Conservation (phyloP, 37 sponge, comb jelly and placozoan species). For the Beroe forskalii region DNA sequence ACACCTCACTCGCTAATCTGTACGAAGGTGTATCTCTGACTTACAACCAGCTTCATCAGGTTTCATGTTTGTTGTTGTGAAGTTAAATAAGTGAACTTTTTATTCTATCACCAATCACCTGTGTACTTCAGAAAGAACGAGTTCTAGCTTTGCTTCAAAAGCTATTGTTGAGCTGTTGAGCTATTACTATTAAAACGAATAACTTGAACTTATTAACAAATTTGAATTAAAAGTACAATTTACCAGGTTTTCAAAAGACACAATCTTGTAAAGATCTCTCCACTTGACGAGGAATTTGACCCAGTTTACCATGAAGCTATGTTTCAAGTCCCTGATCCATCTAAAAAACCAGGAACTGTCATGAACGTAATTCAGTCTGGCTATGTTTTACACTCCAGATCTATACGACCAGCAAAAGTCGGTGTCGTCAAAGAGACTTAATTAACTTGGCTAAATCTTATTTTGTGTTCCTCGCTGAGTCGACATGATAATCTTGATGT, state of each 20-base stretch:
- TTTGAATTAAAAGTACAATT: too few relatives aligned
- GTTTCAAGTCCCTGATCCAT: conserved; percentile 76
- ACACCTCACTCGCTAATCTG: conserved; percentile 67
- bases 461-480: background rate
- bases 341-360: conserved; percentile 78
- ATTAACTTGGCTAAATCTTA: background rate
- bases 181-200: too few relatives aligned
- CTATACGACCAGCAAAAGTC: conserved; percentile 90
- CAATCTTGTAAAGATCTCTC: conserved; percentile 75
- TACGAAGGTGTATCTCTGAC: conserved; percentile 87
- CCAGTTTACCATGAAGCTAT: conserved; percentile 91
- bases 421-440: conserved; percentile 79
- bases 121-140: too few relatives aligned
- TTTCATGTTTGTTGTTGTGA: too few relatives aligned
- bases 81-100: too few relatives aligned
- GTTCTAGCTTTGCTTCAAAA: too few relatives aligned
- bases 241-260: conserved; percentile 76
- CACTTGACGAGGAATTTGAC: conserved; percentile 84
- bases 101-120: too few relatives aligned
- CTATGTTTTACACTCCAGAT: conserved; percentile 83
- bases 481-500: background rate
- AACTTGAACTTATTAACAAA: too few relatives aligned
- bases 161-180: too few relatives aligned
- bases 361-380: conserved; percentile 78
- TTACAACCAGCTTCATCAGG: conserved; percentile 80